Evolutionary conservation across 2,888 invertebrate species (phyloP), one percentile per base, ranked within the genome.

Genomic region (Maniola hyperantus): DNA sequence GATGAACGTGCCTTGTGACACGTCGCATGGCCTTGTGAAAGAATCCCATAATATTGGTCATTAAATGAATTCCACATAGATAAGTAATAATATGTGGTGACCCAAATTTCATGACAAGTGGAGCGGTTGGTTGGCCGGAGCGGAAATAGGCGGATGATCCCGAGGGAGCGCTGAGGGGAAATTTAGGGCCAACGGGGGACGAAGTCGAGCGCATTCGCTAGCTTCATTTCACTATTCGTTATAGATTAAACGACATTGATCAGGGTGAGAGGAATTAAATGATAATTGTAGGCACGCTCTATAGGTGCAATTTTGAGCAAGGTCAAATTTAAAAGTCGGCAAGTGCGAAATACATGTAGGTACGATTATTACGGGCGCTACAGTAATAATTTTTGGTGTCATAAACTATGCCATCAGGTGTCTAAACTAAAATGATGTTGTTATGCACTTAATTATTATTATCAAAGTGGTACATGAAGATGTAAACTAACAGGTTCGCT

Each of bases 41-140:
- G 73, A 77, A 74, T 74, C 69, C 69, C 68, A 65, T 73, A 26
- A 26, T 79, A 79, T 81, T 76, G 78, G 72, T 74, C 76, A 83
- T 81, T 83, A 83, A 78, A 78, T 77, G 78, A 80, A 83, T 84
- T 81, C 83, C 78, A 79, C 77, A 79, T 76, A 77, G 80, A 79
- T 83, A 85, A 82, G 81, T 84, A 84, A 88, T 85, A 85, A 88
- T 85, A 85, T 78, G 78, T 77, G 76, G 82, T 89, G 89, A 89
- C 89, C 89, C 83, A 88, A 86, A 88, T 89, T 83, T 82, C 76
- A 76, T 75, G 83, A 85, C 84, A 83, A 83, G 82, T 80, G 79
- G 78, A 82, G 78, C 79, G 80, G 76, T 74, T 72, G 75, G 74
- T 73, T 76, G 74, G 73, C 73, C 70, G 73, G 73, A 74, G 80